Percentiles rank a stretch among this genome's conserved stretches.
Conservation (phyloP, 92 coral and sea anemone species). For the Porites rus region DNA sequence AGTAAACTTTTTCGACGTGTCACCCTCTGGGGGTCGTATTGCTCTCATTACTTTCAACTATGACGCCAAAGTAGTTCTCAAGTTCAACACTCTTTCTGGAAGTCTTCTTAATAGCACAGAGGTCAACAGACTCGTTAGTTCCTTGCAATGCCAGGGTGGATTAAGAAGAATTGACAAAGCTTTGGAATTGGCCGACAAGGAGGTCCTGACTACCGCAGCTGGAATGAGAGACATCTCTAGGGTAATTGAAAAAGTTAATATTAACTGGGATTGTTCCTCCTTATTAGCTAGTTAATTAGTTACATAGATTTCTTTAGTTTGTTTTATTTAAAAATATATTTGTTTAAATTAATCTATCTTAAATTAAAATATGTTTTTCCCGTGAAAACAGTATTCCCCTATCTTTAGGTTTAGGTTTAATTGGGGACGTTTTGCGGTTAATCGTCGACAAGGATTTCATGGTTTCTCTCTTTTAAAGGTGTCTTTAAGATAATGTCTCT, state of each 20-base stretch:
- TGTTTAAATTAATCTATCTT: no score
- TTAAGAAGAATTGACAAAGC: constrained; percentile 75
- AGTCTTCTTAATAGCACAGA: constrained; percentile 53
- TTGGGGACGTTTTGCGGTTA: no score
- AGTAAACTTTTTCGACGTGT: not conserved
- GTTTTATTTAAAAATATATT: no score
- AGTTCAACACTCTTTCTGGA: constrained; percentile 70
- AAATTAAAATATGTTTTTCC: no score
- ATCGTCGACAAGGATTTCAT: no score
- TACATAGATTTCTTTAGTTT: no score
- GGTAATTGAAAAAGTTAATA: not conserved
- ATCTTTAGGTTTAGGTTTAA: no score
- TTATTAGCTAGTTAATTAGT: no score
- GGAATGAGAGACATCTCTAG: constrained; percentile 47
- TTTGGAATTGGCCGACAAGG: constrained; percentile 71
- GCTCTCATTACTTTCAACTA: constrained; percentile 61
- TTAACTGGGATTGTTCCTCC: no score
- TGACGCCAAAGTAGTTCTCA: constrained; percentile 54
- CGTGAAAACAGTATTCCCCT: no score
- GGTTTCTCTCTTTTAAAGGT: no score
- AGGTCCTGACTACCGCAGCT: constrained; percentile 60
- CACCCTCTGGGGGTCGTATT: constrained; percentile 58
- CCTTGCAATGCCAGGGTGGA: constrained; percentile 65
- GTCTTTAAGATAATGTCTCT: not conserved
- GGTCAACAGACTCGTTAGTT: constrained; percentile 56